Percentiles rank a stretch among this genome's conserved stretches.
phyloP scores from a whole-genome alignment of 2,888 invertebrate species.

The Nemotelus pantherinus region DNA sequence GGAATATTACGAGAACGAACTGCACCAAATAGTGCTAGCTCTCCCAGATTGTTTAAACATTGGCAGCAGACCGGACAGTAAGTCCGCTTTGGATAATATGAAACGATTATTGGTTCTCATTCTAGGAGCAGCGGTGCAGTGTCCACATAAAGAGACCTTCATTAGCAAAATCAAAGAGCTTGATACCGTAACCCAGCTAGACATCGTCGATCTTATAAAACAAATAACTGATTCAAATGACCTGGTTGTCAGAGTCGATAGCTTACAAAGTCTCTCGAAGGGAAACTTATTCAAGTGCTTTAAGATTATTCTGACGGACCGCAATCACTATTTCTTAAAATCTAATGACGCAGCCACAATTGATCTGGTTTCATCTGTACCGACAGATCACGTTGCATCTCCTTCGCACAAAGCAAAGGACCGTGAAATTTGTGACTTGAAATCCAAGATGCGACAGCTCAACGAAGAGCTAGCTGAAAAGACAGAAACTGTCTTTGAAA shows the following conservation, averaged over 20 bases:
- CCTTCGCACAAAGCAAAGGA: background rate
- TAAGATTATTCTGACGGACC: background rate
- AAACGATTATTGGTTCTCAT: background rate
- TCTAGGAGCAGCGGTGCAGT: slow-evolving; percentile 24
- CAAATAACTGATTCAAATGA: background rate
- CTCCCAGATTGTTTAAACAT: slow-evolving; percentile 4
- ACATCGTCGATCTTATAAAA: slow-evolving; percentile 11
- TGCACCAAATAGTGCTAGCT: background rate
- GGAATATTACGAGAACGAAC: background rate
- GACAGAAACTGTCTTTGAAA: background rate
- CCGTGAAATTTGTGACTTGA: background rate
- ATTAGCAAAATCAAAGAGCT: slow-evolving; percentile 4
- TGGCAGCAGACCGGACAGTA: background rate
- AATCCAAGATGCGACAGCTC: background rate
- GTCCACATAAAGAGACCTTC: background rate
- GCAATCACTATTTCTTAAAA: background rate
- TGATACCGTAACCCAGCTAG: background rate
- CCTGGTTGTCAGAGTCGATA: background rate
- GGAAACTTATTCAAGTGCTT: background rate
- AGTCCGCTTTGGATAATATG: slow-evolving; percentile 5
- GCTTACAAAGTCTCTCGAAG: background rate
- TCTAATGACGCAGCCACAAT: background rate
- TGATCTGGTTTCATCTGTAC: no score
- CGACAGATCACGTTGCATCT: no score
- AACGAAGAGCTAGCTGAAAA: background rate